A percentile compares a stretch with the other conserved stretches of the same genome.
Conservation (phyloP, 2,888 invertebrate genomes). For the Agrotis exclamationis region DNA sequence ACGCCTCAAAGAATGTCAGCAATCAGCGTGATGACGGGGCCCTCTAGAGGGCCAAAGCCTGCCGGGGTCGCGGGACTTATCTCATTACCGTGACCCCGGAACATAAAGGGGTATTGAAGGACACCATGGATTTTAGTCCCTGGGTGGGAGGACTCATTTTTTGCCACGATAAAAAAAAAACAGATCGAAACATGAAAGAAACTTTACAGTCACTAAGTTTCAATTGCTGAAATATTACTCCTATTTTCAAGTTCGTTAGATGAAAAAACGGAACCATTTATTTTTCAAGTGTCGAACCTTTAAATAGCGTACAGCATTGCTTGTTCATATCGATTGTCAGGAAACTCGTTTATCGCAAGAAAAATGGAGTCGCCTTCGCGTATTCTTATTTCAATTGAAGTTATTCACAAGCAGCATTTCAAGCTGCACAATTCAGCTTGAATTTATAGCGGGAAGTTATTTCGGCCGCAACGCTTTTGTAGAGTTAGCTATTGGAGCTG, state of each 20-base stretch:
- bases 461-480: constrained; percentile 67
- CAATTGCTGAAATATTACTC: neutral
- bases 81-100: too few relatives aligned
- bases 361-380: constrained; percentile 71
- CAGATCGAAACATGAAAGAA: too few relatives aligned
- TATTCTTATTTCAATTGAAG: constrained; percentile 80
- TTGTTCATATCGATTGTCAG: constrained; percentile 56
- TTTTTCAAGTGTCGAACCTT: constrained; percentile 16
- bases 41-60: too few relatives aligned
- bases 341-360: constrained; percentile 68
- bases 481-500: constrained; percentile 58
- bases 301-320: constrained; percentile 37
- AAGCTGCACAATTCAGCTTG: constrained; percentile 70
- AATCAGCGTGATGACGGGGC: too few relatives aligned
- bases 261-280: constrained; percentile 26
- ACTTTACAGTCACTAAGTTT: neutral
- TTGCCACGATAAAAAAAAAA: too few relatives aligned
- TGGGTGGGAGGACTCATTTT: too few relatives aligned
- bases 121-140: too few relatives aligned
- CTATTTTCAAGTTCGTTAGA: constrained; percentile 15
- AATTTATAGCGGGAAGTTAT: constrained; percentile 78
- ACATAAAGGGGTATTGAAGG: too few relatives aligned
- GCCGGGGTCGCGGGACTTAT: too few relatives aligned
- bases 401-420: constrained; percentile 75
- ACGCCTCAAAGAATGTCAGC: too few relatives aligned